Evolutionary conservation across 2,113 vertebrate genomes (phyloP).

Genomic region (Orthochromis malagaraziensis): DNA sequence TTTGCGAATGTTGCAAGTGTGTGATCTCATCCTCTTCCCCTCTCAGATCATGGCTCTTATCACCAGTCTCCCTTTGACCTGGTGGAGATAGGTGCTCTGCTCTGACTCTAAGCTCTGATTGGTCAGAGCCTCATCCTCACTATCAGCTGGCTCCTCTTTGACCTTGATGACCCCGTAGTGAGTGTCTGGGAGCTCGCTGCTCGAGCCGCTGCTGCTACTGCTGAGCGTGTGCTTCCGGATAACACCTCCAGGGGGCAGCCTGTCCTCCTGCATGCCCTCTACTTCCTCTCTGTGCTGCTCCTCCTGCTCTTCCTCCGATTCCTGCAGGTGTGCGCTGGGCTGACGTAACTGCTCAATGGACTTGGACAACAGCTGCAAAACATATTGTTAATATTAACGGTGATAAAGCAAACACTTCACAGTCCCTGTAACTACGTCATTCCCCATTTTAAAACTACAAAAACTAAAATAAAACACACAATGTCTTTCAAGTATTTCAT

Average conservation of each 20-base stretch:
- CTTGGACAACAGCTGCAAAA: constrained; percentile 89
- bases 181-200: constrained; percentile 70
- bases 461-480: background rate
- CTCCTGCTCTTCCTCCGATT: constrained; percentile 92
- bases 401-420: background rate
- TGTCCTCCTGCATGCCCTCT: constrained; percentile 82
- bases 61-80: constrained; percentile 95
- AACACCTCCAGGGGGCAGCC: constrained; percentile 73
- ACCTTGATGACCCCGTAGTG: constrained; percentile 86
- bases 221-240: constrained; percentile 81
- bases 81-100: constrained; percentile 90
- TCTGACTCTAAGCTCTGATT: constrained; percentile 82
- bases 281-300: constrained; percentile 77
- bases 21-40: constrained; percentile 34
- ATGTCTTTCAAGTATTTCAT: background rate
- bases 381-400: constrained; percentile 28
- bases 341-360: constrained; percentile 96
- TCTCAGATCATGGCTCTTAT: constrained; percentile 94
- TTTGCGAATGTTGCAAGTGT: constrained; percentile 52
- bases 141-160: constrained; percentile 91
- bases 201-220: constrained; percentile 68
- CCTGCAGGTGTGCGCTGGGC: constrained; percentile 86
- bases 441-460: background rate
- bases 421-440: background rate
- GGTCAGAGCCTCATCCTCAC: constrained; percentile 84